Conservation (phyloP, 2,797 vertebrate species). For the Anguilla marmorata region DNA sequence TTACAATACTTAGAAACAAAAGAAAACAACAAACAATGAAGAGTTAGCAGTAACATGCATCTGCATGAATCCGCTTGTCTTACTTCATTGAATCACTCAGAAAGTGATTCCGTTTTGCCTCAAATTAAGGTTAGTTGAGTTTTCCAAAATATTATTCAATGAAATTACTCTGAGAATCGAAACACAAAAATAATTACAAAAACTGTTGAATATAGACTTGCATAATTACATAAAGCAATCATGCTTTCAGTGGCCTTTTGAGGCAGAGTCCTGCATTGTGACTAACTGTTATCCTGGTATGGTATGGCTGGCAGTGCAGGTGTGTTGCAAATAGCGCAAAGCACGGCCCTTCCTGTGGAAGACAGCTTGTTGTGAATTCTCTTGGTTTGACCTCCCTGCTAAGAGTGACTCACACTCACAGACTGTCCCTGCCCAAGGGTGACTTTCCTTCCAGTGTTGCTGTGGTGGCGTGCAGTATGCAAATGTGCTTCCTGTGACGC, state of each 20-base stretch:
- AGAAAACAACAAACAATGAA: no score
- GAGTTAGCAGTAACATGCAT: background rate
- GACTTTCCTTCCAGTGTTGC: background rate
- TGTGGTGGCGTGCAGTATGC: background rate
- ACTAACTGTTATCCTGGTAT: conserved; percentile 1
- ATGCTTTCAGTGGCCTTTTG: background rate
- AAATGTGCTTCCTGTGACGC: background rate
- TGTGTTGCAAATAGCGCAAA: background rate
- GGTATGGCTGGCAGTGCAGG: background rate
- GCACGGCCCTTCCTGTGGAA: background rate
- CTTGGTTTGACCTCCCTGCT: background rate
- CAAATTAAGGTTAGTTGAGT: background rate
- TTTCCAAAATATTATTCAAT: background rate
- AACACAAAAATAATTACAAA: background rate
- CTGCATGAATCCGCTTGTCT: background rate
- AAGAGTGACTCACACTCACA: conserved; percentile 7
- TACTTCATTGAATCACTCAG: background rate
- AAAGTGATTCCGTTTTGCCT: background rate
- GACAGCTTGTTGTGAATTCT: background rate
- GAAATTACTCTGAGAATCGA: background rate
- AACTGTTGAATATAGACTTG: background rate
- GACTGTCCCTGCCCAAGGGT: conserved; percentile 6
- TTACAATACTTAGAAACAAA: no score
- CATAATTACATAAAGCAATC: background rate
- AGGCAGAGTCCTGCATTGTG: background rate